Conservation (phyloP, 2,888 invertebrate genomes). For the Thera obeliscata region DNA sequence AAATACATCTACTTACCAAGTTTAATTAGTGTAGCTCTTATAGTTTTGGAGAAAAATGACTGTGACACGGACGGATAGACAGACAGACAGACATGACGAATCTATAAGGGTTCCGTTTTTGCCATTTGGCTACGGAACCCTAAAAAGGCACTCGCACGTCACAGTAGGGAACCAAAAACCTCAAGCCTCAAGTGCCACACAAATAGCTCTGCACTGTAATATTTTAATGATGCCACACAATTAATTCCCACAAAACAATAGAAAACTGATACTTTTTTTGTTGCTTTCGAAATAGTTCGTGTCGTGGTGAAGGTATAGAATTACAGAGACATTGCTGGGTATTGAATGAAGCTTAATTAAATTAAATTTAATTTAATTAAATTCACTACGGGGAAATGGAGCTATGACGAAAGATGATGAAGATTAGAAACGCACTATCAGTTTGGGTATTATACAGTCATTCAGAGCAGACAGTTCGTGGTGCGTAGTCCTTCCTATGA, state of each 20-base stretch:
- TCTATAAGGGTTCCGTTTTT: too few species aligned
- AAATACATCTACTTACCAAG: too few species aligned
- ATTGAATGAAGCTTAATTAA: conserved; percentile 22
- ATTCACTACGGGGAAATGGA: conserved; percentile 20
- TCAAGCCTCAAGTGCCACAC: not conserved
- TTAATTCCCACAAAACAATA: conserved; percentile 53
- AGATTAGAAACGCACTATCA: conserved; percentile 16
- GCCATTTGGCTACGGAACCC: too few species aligned
- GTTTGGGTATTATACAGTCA: not conserved
- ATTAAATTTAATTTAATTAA: conserved; percentile 22
- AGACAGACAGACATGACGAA: too few species aligned
- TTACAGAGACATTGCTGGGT: conserved; percentile 39
- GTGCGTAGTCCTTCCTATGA: not conserved
- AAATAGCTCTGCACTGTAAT: conserved; percentile 8
- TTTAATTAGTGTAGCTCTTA: too few species aligned
- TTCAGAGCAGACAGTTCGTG: not conserved
- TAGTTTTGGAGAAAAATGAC: too few species aligned
- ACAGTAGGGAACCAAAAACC: too few species aligned
- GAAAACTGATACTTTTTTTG: conserved; percentile 42
- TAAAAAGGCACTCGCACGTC: too few species aligned
- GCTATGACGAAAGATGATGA: conserved; percentile 22
- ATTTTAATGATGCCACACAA: conserved; percentile 44
- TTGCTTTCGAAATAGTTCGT: conserved; percentile 20
- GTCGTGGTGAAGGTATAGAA: conserved; percentile 33
- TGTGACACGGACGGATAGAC: too few species aligned